Percentiles rank a stretch among this genome's conserved stretches.
These are phyloP conservation scores for Hyles vespertilio DNA, from an alignment of 1,140 invertebrate genomes.

Conservation along the genomic window DNA sequence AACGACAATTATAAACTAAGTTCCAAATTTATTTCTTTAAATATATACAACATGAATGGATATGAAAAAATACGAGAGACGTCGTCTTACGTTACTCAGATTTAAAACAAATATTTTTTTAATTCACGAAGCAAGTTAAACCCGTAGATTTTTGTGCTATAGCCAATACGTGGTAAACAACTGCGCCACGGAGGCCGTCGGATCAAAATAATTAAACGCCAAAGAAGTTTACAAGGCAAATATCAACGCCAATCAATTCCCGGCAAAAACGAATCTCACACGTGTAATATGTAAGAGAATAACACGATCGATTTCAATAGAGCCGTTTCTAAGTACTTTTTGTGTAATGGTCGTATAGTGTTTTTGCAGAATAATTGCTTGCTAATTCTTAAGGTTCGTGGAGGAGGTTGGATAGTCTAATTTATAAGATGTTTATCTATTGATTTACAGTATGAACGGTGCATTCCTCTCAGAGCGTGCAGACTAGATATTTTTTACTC, in stretches of 20 bases:
- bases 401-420: slow-evolving; percentile 38
- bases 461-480: slow-evolving; percentile 4
- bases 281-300: slow-evolving; percentile 16
- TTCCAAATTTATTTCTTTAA: too few species aligned
- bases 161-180: too few species aligned
- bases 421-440: slow-evolving; percentile 53
- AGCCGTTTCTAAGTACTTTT: slow-evolving; percentile 46
- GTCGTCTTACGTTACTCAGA: too few species aligned
- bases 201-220: too few species aligned
- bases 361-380: slow-evolving; percentile 52
- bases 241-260: slow-evolving; percentile 22
- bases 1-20: too few species aligned
- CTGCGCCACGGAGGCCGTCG: too few species aligned
- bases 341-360: slow-evolving; percentile 42
- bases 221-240: slow-evolving; percentile 19
- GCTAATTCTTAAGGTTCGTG: slow-evolving; percentile 50
- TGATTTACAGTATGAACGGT: slow-evolving; percentile 34
- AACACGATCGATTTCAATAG: slow-evolving; percentile 52
- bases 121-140: too few species aligned
- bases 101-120: too few species aligned
- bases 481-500: not conserved
- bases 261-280: slow-evolving; percentile 44
- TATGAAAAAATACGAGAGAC: too few species aligned
- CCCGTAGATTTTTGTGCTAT: too few species aligned
- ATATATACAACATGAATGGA: too few species aligned